phyloP scores from a whole-genome alignment of 1,140 invertebrate species.

The Bombus terrestris region DNA sequence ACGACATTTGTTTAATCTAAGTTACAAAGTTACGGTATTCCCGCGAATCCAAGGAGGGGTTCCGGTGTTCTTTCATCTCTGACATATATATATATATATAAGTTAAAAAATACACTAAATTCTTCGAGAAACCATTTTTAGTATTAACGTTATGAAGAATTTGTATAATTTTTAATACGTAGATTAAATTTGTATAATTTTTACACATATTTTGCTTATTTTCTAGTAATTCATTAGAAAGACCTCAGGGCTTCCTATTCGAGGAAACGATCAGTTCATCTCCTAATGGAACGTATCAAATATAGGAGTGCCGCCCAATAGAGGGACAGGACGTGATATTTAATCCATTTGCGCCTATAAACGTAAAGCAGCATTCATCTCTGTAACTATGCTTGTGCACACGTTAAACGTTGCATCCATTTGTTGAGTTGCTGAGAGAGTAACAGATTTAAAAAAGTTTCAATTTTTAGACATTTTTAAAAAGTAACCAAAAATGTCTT shows the following conservation, averaged over 20 bases:
- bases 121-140: background rate
- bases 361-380: conserved; percentile 46
- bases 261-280: conserved; percentile 33
- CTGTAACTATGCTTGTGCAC: background rate
- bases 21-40: too few relatives aligned
- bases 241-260: background rate
- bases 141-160: background rate
- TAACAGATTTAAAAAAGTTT: background rate
- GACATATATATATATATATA: too few relatives aligned
- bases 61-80: too few relatives aligned
- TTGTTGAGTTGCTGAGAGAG: background rate
- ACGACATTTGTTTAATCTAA: too few relatives aligned
- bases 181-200: too few relatives aligned
- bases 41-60: too few relatives aligned
- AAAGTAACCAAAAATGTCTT: background rate
- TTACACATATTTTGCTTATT: background rate
- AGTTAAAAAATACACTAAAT: too few relatives aligned
- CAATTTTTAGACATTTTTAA: background rate
- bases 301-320: conserved; percentile 32
- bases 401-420: background rate
- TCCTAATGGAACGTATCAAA: conserved; percentile 50
- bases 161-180: background rate
- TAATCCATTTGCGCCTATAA: conserved; percentile 63
- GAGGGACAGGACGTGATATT: conserved; percentile 56
- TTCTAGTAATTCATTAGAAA: conserved; percentile 2